These are phyloP conservation scores for Lamproptera curius DNA, from an alignment of 2,888 invertebrate species.

Conservation along the genomic window DNA sequence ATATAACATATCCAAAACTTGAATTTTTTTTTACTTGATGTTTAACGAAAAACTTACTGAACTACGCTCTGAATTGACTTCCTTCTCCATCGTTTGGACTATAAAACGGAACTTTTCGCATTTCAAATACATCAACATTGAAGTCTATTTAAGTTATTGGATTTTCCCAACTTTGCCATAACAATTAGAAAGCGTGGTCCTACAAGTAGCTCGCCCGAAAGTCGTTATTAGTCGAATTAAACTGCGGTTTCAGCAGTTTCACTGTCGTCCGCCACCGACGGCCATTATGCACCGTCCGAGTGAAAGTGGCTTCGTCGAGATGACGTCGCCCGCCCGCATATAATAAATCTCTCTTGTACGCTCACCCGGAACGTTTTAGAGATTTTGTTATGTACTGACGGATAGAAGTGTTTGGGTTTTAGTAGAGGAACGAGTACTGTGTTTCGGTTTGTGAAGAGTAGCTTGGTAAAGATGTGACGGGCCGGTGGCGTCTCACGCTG, in stretches of 20 bases:
- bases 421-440: too few species aligned
- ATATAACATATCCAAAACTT: too few species aligned
- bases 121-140: too few species aligned
- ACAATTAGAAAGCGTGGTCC: not conserved
- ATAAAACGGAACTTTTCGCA: too few species aligned
- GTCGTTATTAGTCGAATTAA: not conserved
- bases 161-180: not conserved
- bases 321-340: not conserved
- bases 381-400: too few species aligned
- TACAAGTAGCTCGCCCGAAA: not conserved
- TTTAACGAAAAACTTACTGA: not conserved
- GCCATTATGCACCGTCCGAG: slow-evolving; percentile 51
- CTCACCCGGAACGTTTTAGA: slow-evolving; percentile 2
- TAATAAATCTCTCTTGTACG: not conserved
- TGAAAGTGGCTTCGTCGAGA: slow-evolving; percentile 41
- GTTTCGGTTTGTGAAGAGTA: too few species aligned
- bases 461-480: too few species aligned
- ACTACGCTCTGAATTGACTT: not conserved
- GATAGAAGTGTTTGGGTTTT: too few species aligned
- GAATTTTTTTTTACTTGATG: too few species aligned
- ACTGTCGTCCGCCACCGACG: slow-evolving; percentile 49
- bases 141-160: too few species aligned
- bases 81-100: not conserved
- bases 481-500: too few species aligned
- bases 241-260: slow-evolving; percentile 56